Base-by-base conservation (phyloP, 2,113 vertebrate genomes). In the Tympanuchus pallidicinctus region DNA sequence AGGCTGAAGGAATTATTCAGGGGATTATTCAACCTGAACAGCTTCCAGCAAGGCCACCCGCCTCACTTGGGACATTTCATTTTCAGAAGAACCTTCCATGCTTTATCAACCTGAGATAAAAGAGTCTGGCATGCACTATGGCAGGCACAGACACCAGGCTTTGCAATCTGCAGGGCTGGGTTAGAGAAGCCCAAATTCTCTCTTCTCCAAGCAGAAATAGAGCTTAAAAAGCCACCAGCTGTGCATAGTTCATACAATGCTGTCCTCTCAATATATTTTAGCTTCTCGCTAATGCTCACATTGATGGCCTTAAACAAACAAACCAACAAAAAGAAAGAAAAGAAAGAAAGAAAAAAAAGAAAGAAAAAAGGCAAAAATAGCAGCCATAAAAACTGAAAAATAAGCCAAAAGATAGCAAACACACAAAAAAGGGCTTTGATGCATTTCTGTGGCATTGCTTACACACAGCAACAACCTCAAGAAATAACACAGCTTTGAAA, bases 1-100 rank as follows among this genome's bases (percentile, higher is more conserved):
- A 91, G 45, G 67, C 38, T 77, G 57, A 84, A 77, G 61, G 72
- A 91, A 89, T 94, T 82, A 85, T 24, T 87, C 63, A 91, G 36
- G 25, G n/a, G 16, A 25, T 64, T 92, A 45, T 45, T 66, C 38
- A 86, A 79, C 4, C 11, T 36, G 28, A 14, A 36, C 19, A 89
- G 59, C 20, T 85, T 87, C 71, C 59, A 85, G 64, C 54, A 75
- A 2, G 27, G 52, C 15, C 70, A 75, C 70, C 28, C 32, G 42
- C 40, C 38, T 74, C 27, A 54, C n/a, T 59, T 45, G 66, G 27
- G 84, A 63, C 34, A 28, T 45, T 57, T 65, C 0, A 69, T 54
- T 87, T 89, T 56, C 45, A 89, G 38, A 59, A 73, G 84, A 69
- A 56, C 79, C 56, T 56, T 82, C 3, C 2, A 10, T 24, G 13